phyloP scores from a whole-genome alignment of 2,888 invertebrate species.

The Ditylenchus weischeri region DNA sequence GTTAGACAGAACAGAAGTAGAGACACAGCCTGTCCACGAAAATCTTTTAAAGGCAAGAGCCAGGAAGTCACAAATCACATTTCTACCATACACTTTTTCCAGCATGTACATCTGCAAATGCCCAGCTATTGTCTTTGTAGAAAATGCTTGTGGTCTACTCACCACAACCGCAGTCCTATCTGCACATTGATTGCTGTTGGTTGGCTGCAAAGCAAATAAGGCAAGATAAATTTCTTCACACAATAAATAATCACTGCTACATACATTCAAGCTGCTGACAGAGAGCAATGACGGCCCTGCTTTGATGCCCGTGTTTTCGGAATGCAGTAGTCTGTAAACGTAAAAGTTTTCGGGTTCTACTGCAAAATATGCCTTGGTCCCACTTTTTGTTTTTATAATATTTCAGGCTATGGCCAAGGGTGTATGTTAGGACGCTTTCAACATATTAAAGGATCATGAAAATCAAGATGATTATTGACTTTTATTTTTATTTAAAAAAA shows the following conservation, averaged over 20 bases:
- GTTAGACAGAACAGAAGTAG: slow-evolving; percentile 16
- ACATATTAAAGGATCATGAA: too few species aligned
- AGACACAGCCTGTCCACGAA: slow-evolving; percentile 21
- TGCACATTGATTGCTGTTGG: slow-evolving; percentile 18
- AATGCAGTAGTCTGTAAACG: background rate
- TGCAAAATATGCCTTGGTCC: too few species aligned
- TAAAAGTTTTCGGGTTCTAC: too few species aligned
- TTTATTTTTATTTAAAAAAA: too few species aligned
- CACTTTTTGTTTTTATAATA: too few species aligned
- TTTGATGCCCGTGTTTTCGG: background rate
- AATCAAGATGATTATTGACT: too few species aligned
- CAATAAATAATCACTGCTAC: too few species aligned
- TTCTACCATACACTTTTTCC: slow-evolving; percentile 24
- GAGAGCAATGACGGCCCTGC: background rate
- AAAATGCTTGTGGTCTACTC: too few species aligned
- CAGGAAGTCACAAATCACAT: slow-evolving; percentile 19
- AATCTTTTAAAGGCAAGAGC: slow-evolving; percentile 15
- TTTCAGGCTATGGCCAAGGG: too few species aligned
- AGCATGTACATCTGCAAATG: slow-evolving; percentile 22
- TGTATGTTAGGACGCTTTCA: too few species aligned
- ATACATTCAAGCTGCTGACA: slow-evolving; percentile 1
- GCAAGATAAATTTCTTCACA: background rate
- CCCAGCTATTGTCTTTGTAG: too few species aligned
- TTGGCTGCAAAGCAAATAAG: slow-evolving; percentile 5
- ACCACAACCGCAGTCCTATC: slow-evolving; percentile 26